These are phyloP conservation scores for Danionella dracula DNA, from an alignment of 2,797 vertebrate species.

Conservation along the genomic window DNA sequence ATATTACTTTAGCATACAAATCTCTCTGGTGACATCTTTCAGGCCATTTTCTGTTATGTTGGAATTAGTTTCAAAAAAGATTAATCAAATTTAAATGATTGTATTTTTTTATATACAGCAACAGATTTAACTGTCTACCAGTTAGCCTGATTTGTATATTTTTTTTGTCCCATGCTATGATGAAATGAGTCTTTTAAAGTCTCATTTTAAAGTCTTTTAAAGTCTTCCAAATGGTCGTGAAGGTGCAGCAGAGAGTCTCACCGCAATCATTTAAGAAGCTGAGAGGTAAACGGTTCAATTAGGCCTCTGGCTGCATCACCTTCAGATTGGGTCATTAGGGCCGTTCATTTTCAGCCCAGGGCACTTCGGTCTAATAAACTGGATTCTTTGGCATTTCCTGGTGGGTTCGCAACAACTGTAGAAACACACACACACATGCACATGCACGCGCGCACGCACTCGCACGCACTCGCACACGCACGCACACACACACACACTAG, in stretches of 20 bases:
- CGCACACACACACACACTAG: slow-evolving; percentile 39
- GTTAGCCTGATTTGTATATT: no score
- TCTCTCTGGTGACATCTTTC: no score
- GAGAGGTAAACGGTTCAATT: slow-evolving; percentile 33
- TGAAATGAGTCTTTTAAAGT: slow-evolving; percentile 4
- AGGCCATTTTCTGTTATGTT: no score
- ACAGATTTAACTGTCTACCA: no score
- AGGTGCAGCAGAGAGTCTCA: slow-evolving; percentile 22
- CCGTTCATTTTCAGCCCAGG: slow-evolving; percentile 18
- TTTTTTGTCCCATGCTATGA: neutral
- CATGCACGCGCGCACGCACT: no score
- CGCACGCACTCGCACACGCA: no score
- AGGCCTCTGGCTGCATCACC: slow-evolving; percentile 27
- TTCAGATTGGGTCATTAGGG: slow-evolving; percentile 35
- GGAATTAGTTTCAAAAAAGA: no score
- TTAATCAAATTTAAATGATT: no score
- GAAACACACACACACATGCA: slow-evolving; percentile 3
- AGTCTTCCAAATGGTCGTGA: slow-evolving; percentile 14
- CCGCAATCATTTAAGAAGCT: slow-evolving; percentile 32
- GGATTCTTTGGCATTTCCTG: slow-evolving; percentile 36
- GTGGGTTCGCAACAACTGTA: slow-evolving; percentile 26
- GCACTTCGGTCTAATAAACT: slow-evolving; percentile 37
- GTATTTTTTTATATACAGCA: no score
- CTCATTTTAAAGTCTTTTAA: no score
- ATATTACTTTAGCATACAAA: no score